A percentile compares a stretch with the other conserved stretches of the same genome.
phyloP scores from a whole-genome alignment of 2,797 vertebrate species.

The Bovichtus diacanthus region DNA sequence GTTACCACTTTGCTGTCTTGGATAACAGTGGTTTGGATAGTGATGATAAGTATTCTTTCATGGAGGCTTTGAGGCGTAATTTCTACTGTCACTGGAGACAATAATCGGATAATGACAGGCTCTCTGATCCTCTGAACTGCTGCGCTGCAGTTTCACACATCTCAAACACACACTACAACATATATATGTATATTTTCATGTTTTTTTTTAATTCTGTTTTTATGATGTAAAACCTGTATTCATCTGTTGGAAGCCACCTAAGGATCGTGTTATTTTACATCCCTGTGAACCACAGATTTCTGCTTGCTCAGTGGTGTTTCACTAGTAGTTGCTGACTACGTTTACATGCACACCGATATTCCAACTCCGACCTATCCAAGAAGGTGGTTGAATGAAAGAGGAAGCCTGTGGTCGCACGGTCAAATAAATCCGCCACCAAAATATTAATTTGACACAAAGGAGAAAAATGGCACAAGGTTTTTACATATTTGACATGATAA shows the following conservation, averaged over 20 bases:
- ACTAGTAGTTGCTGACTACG: too few relatives aligned
- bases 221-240: background rate
- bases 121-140: conserved; percentile 41
- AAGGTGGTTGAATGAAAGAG: too few relatives aligned
- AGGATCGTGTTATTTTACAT: background rate
- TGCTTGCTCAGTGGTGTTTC: too few relatives aligned
- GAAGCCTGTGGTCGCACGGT: too few relatives aligned
- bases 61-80: conserved; percentile 44
- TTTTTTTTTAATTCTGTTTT: background rate
- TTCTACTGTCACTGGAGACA: conserved; percentile 46
- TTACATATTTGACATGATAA: too few relatives aligned
- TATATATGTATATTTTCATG: background rate
- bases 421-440: too few relatives aligned
- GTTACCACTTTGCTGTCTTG: conserved; percentile 12
- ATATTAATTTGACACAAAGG: too few relatives aligned
- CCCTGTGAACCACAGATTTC: background rate
- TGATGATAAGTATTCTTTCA: conserved; percentile 26
- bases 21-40: conserved; percentile 51
- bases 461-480: too few relatives aligned
- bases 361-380: too few relatives aligned
- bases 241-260: conserved; percentile 17
- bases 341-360: too few relatives aligned
- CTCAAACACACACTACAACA: background rate
- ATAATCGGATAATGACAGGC: conserved; percentile 60
- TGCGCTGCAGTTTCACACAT: conserved; percentile 46